phyloP scores from a whole-genome alignment of 2,797 vertebrate species.

The Mus minutoides region DNA sequence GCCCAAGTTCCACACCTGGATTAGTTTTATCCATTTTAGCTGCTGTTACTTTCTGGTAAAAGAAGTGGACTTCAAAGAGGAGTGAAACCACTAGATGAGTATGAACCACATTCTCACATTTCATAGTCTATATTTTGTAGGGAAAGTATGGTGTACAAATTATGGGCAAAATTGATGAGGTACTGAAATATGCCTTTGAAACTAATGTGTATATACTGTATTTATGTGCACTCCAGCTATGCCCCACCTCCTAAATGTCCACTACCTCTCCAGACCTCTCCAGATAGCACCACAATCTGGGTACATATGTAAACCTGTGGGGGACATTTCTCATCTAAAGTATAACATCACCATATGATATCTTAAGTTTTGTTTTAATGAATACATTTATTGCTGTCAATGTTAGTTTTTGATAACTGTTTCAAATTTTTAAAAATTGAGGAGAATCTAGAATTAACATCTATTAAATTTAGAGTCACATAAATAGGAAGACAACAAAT shows the following conservation, averaged over 20 bases:
- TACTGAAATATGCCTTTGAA: constrained; percentile 4
- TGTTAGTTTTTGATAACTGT: not conserved
- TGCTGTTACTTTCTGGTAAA: not conserved
- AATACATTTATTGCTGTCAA: not conserved
- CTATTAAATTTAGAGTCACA: not conserved
- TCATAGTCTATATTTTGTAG: not conserved
- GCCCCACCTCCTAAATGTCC: not conserved
- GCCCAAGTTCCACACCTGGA: not conserved
- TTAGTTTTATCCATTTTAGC: constrained; percentile 9
- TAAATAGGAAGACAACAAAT: not conserved
- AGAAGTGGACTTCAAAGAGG: not conserved
- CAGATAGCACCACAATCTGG: not conserved
- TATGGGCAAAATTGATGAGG: constrained; percentile 22
- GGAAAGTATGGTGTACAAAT: constrained; percentile 3
- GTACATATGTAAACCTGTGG: not conserved
- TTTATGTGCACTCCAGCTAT: not conserved
- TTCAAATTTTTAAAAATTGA: not conserved
- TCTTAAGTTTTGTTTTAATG: not conserved
- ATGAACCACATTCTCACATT: not conserved
- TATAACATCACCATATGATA: not conserved
- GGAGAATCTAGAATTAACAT: not conserved
- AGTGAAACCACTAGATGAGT: not conserved
- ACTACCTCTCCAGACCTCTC: not conserved
- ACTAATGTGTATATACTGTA: not conserved
- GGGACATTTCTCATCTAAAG: not conserved